Evolutionary conservation across 2,888 invertebrate genomes (phyloP), one percentile per base, ranked within the genome.

Genomic region (Uloborus plumipes): DNA sequence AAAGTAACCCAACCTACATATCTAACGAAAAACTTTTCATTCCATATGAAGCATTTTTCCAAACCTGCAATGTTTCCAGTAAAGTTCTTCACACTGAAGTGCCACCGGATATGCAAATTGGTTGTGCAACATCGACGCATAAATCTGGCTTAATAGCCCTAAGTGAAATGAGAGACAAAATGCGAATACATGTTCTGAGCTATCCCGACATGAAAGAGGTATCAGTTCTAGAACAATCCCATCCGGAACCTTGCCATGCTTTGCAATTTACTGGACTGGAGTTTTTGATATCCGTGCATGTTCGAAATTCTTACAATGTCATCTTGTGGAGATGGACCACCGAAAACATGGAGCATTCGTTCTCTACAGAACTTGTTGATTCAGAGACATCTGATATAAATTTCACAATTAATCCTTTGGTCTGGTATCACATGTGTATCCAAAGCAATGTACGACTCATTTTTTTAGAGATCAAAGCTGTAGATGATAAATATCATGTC

Each of bases 301-400:
- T 73, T 26, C 53, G 50, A n/a, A 65, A 16, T 31, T 53, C 26
- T 11, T 39, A 55, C 22, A 64, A 73, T n/a, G n/a, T 73, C n/a
- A 62, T 64, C 14, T 31, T 73, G 16, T 73, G 73, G 73, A 73
- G 47, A 20, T 73, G 73, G 73, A 47, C 51, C 14, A 53, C 73
- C 6, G 64, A 47, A 11, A 31, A 65, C 16, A 73, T 39, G 20
- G 13, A 64, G 39, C 22, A 51, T 22, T 73, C 47, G 13, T 18
- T 73, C 18, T 65, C 64, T 14, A 16, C 20, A 11, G 20, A 64
- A 2, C 15, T 73, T 11, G 16, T 22, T 16, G 6, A 18, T 39
- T 62, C 73, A 22, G 73, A 73, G 55, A 20, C 47, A 1, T 55
- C 65, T 13, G 47, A 20, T 3, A 39, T 64, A 15, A 47, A 16